Evolutionary conservation across 2,888 invertebrate genomes (phyloP).

Genomic region (Eupithecia vulgata): DNA sequence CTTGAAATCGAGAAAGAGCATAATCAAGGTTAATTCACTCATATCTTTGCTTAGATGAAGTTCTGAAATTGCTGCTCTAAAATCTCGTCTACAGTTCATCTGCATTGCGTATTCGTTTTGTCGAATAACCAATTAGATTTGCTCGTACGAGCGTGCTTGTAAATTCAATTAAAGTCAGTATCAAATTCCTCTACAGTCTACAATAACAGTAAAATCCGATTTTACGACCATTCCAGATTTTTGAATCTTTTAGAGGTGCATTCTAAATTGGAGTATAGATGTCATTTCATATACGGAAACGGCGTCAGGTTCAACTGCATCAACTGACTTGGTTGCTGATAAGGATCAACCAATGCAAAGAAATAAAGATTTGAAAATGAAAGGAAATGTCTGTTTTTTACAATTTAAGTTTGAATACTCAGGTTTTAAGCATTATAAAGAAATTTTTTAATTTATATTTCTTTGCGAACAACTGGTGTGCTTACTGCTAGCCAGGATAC

Average conservation of each 20-base stretch:
- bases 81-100: not conserved
- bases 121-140: not conserved
- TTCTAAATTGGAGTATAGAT: not conserved
- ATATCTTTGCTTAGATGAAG: not conserved
- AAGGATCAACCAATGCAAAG: too few species aligned
- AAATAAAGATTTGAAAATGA: too few species aligned
- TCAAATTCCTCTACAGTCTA: not conserved
- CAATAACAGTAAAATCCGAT: not conserved
- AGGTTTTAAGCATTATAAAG: too few species aligned
- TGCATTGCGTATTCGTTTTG: not conserved
- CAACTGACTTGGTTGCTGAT: too few species aligned
- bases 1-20: constrained; percentile 1
- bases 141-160: not conserved
- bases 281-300: not conserved
- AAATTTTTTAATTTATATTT: too few species aligned
- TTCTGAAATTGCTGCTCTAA: not conserved
- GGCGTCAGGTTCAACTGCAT: too few species aligned
- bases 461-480: too few species aligned
- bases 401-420: too few species aligned
- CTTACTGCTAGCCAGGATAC: too few species aligned
- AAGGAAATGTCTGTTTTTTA: too few species aligned
- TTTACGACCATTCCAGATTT: not conserved
- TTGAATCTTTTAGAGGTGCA: not conserved
- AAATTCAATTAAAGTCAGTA: not conserved
- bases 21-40: not conserved